These are phyloP conservation scores for Oryzias javanicus DNA, from an alignment of 2,113 vertebrate species.

Conservation along the genomic window DNA sequence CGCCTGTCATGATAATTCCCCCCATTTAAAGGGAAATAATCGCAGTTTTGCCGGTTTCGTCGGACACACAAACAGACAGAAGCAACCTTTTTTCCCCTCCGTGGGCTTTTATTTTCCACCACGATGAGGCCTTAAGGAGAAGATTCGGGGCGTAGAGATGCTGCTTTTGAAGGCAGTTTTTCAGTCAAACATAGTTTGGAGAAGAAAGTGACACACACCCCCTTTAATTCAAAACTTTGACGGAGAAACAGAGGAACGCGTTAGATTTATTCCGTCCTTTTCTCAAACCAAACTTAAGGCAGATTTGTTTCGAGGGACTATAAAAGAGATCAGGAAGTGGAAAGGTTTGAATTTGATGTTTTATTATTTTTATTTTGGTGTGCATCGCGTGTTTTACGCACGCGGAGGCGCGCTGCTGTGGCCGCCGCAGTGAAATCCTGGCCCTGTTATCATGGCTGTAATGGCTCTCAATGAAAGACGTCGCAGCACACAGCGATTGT, in stretches of 20 bases:
- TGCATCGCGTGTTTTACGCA: conserved; percentile 36
- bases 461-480: conserved; percentile 54
- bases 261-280: conserved; percentile 1
- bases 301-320: no score
- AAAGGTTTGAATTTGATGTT: conserved; percentile 14
- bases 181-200: conserved; percentile 34
- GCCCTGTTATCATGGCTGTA: conserved; percentile 68
- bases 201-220: conserved; percentile 65
- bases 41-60: conserved; percentile 3
- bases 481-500: conserved; percentile 47
- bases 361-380: conserved; percentile 25
- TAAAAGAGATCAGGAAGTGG: background rate
- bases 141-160: conserved; percentile 36
- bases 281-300: background rate
- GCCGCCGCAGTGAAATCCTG: conserved; percentile 61
- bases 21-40: conserved; percentile 71
- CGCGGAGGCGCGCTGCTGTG: conserved; percentile 46
- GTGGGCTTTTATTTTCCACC: conserved; percentile 45
- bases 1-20: conserved; percentile 64
- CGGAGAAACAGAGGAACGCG: conserved; percentile 9
- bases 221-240: conserved; percentile 75
- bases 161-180: conserved; percentile 35
- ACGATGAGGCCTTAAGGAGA: conserved; percentile 37
- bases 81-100: conserved; percentile 14
- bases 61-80: conserved; percentile 2